These are phyloP conservation scores for Piaya cayana DNA, from an alignment of 2,113 vertebrate genomes.

Conservation along the genomic window DNA sequence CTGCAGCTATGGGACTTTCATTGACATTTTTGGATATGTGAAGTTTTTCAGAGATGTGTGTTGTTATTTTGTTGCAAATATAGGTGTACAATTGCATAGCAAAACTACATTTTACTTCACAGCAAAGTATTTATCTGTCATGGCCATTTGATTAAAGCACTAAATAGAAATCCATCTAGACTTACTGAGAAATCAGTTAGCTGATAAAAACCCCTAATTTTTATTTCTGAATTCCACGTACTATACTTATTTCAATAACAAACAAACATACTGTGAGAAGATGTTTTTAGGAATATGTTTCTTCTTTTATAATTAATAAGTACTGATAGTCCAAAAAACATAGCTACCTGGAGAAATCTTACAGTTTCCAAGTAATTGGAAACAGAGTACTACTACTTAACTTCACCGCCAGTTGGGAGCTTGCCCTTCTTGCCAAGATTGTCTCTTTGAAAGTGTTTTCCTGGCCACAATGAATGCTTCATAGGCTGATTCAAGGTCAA, in stretches of 20 bases:
- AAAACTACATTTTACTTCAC: background rate
- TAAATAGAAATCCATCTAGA: background rate
- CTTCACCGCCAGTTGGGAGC: background rate
- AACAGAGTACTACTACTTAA: background rate
- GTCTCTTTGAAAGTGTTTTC: conserved; percentile 11
- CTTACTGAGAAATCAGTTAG: background rate
- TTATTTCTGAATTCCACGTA: background rate
- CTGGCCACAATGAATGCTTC: background rate
- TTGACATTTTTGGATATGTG: background rate
- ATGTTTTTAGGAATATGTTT: background rate
- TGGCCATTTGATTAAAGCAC: background rate
- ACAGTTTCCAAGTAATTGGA: background rate
- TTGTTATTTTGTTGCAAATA: background rate
- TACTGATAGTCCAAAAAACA: background rate
- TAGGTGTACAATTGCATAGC: background rate
- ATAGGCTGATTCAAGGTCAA: background rate
- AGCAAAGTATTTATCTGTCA: background rate
- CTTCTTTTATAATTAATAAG: background rate
- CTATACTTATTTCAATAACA: background rate
- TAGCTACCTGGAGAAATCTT: background rate
- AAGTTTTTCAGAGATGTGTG: background rate
- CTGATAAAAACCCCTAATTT: background rate
- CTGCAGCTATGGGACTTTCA: background rate
- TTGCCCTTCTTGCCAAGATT: background rate
- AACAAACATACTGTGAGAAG: background rate